These are phyloP conservation scores for Candoia aspera DNA, from an alignment of 2,113 vertebrate genomes.

Conservation along the genomic window DNA sequence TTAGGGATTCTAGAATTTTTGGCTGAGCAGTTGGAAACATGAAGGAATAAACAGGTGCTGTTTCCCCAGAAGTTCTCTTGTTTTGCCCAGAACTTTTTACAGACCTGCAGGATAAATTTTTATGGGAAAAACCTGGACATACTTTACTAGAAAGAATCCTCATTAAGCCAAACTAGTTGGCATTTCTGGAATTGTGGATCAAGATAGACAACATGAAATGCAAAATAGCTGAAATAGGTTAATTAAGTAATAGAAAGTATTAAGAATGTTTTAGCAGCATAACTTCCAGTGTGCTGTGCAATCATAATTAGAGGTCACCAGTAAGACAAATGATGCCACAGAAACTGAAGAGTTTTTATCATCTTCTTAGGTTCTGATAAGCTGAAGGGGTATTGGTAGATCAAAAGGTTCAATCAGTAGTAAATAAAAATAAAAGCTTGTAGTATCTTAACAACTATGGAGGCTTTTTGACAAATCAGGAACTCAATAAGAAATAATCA, in stretches of 20 bases:
- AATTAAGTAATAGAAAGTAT: neutral
- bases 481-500: neutral
- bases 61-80: neutral
- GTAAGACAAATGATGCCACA: neutral
- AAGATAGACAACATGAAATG: neutral
- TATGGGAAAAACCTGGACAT: neutral
- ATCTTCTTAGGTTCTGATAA: neutral
- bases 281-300: conserved; percentile 3
- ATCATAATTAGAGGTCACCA: neutral
- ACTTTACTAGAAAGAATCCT: neutral
- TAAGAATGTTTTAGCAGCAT: neutral
- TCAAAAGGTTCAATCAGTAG: neutral
- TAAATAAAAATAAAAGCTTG: neutral
- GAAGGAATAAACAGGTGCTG: neutral
- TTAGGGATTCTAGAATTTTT: neutral
- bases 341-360: neutral
- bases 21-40: neutral
- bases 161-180: neutral
- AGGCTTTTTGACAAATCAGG: neutral
- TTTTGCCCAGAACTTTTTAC: neutral
- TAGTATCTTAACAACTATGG: neutral
- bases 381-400: neutral
- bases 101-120: neutral
- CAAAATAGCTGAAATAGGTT: neutral
- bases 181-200: neutral